phyloP scores from a whole-genome alignment of 2,888 invertebrate genomes.

The Euzophera pinguis region DNA sequence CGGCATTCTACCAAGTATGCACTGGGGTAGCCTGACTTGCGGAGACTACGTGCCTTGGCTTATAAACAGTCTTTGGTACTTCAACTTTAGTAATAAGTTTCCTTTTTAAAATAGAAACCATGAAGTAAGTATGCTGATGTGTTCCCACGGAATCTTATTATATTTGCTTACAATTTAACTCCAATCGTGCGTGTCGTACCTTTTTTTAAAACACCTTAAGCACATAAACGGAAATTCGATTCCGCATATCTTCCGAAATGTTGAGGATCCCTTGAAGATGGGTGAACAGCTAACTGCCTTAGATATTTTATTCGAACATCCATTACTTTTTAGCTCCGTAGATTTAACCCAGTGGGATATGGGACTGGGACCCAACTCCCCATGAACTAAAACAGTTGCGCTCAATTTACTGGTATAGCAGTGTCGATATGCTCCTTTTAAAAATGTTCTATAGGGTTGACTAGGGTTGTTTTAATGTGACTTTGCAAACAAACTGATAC shows the following conservation, averaged over 20 bases:
- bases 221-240: slow-evolving; percentile 15
- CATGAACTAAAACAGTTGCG: slow-evolving; percentile 42
- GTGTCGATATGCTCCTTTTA: too few relatives aligned
- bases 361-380: slow-evolving; percentile 30
- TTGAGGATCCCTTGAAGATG: slow-evolving; percentile 17
- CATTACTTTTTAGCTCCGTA: slow-evolving; percentile 42
- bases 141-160: too few relatives aligned
- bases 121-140: background rate
- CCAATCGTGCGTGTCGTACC: background rate
- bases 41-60: slow-evolving; percentile 54
- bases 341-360: slow-evolving; percentile 25
- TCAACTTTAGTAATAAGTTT: slow-evolving; percentile 23
- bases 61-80: slow-evolving; percentile 39
- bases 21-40: slow-evolving; percentile 39
- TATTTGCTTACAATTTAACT: too few relatives aligned
- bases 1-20: slow-evolving; percentile 39
- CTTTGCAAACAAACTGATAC: too few relatives aligned
- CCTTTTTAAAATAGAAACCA: background rate
- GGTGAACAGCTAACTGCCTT: slow-evolving; percentile 17
- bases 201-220: slow-evolving; percentile 11
- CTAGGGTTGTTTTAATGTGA: too few relatives aligned
- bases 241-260: slow-evolving; percentile 21
- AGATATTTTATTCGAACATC: slow-evolving; percentile 26
- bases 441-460: too few relatives aligned
- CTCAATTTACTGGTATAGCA: slow-evolving; percentile 46